Conservation (phyloP, 1,140 invertebrate genomes). For the Pseudomyrmex concolor region DNA sequence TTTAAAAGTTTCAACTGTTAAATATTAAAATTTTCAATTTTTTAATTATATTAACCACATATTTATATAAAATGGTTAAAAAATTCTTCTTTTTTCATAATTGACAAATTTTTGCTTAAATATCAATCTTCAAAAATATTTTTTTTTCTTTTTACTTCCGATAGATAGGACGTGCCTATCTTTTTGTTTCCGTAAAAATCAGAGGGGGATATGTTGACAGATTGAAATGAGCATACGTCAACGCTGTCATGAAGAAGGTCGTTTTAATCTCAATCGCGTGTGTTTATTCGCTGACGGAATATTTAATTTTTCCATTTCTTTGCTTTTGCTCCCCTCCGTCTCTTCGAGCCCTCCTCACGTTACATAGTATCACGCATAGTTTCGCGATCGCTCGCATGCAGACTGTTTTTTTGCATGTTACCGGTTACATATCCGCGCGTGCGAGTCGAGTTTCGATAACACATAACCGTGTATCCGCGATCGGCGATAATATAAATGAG, state of each 20-base stretch:
- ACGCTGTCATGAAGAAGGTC: constrained; percentile 20
- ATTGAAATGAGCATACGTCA: constrained; percentile 19
- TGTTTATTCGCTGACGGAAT: constrained; percentile 61
- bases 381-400: constrained; percentile 73
- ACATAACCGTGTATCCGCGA: constrained; percentile 44
- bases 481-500: constrained; percentile 17
- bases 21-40: neutral
- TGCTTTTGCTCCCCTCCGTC: constrained; percentile 33
- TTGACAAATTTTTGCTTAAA: too few relatives aligned
- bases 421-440: constrained; percentile 43
- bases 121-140: too few relatives aligned
- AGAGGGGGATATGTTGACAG: neutral
- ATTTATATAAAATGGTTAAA: too few relatives aligned
- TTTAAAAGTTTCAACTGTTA: neutral
- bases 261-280: constrained; percentile 60
- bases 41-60: too few relatives aligned
- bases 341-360: constrained; percentile 40
- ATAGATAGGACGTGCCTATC: too few relatives aligned
- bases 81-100: too few relatives aligned
- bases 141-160: too few relatives aligned
- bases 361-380: constrained; percentile 75
- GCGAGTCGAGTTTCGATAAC: constrained; percentile 52
- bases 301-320: constrained; percentile 69
- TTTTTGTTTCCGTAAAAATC: neutral
- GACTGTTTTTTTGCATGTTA: constrained; percentile 73